Evolutionary conservation across 1,140 invertebrate species (phyloP).

Genomic region (Drosophila paulistorum): DNA sequence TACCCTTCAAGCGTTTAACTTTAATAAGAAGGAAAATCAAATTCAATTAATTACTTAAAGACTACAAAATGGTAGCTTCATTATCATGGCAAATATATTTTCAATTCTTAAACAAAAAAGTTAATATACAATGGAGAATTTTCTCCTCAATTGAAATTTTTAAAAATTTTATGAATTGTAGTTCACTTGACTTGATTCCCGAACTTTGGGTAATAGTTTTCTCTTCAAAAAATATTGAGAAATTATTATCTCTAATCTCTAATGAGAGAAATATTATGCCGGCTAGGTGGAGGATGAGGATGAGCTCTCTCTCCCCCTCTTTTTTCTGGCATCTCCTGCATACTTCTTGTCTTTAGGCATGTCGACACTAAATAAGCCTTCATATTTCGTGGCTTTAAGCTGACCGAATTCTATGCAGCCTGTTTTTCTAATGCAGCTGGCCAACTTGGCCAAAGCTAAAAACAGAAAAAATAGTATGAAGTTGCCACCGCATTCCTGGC

Average conservation of each 20-base stretch:
- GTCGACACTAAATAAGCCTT: slow-evolving; percentile 81
- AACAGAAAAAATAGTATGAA: slow-evolving; percentile 11
- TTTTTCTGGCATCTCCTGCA: neutral
- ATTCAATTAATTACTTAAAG: too few relatives aligned
- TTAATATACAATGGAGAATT: too few relatives aligned
- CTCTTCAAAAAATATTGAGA: neutral
- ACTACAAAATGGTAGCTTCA: too few relatives aligned
- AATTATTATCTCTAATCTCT: slow-evolving; percentile 16
- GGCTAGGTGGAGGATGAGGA: slow-evolving; percentile 29
- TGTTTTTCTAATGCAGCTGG: slow-evolving; percentile 55
- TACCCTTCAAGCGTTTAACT: too few relatives aligned
- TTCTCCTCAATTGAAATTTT: too few relatives aligned
- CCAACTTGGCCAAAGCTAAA: slow-evolving; percentile 24
- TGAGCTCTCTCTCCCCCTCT: neutral
- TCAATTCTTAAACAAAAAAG: too few relatives aligned
- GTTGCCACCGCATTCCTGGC: slow-evolving; percentile 60
- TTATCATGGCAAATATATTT: too few relatives aligned
- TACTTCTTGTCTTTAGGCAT: slow-evolving; percentile 26
- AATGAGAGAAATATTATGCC: slow-evolving; percentile 42
- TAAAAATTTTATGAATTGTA: too few relatives aligned
- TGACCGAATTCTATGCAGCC: slow-evolving; percentile 76
- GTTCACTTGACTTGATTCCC: too few relatives aligned
- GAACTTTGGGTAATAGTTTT: too few relatives aligned
- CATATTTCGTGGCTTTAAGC: slow-evolving; percentile 71
- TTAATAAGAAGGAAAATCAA: too few relatives aligned